These are phyloP conservation scores for Hoplostethus mediterraneus DNA, from an alignment of 2,797 vertebrate species.

Conservation along the genomic window DNA sequence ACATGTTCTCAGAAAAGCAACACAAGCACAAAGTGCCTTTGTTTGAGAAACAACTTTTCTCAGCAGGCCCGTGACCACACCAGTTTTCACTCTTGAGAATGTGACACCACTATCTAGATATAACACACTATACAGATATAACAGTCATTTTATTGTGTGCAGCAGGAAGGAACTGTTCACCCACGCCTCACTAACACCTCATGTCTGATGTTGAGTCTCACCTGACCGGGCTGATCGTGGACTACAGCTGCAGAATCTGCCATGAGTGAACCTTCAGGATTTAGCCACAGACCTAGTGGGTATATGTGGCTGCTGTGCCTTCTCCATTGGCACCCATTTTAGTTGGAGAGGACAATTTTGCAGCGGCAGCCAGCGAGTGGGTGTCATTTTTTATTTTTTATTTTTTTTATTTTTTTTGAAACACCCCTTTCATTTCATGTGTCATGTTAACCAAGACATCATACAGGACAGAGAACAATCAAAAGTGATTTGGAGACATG, in stretches of 20 bases:
- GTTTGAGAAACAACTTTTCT: background rate
- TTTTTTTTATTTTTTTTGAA: background rate
- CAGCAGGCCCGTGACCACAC: background rate
- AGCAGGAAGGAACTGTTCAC: background rate
- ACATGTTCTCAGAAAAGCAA: background rate
- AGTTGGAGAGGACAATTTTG: no score
- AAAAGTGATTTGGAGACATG: background rate
- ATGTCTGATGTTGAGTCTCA: no score
- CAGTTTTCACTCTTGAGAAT: slow-evolving; percentile 21
- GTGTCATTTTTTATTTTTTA: no score
- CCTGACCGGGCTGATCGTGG: no score
- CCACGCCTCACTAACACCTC: no score
- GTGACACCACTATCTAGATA: background rate
- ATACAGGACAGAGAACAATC: background rate
- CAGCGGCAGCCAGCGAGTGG: no score
- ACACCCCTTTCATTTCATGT: background rate
- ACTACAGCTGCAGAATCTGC: no score
- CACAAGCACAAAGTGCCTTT: slow-evolving; percentile 1
- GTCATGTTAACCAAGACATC: background rate
- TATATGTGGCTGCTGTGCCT: no score
- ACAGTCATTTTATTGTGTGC: background rate
- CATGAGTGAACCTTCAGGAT: background rate
- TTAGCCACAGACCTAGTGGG: background rate
- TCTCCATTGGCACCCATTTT: no score
- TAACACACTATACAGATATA: no score